phyloP scores from a whole-genome alignment of 2,888 invertebrate species.

The Rhagonycha lutea region DNA sequence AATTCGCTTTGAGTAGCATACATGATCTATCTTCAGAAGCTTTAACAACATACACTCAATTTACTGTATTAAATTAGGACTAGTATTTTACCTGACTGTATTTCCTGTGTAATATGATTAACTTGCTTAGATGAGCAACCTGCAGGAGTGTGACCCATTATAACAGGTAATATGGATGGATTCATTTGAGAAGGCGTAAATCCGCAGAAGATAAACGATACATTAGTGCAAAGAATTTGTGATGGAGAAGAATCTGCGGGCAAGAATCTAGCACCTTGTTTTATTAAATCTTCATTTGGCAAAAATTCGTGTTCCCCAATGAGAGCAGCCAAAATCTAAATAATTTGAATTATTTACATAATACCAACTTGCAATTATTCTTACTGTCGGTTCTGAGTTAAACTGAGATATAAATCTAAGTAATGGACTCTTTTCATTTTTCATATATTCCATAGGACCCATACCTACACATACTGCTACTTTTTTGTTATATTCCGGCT shows the following conservation, averaged over 20 bases:
- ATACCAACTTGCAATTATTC: background rate
- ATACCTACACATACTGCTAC: background rate
- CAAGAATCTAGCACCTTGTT: background rate
- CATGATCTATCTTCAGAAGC: no score
- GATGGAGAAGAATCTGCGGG: background rate
- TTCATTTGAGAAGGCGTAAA: background rate
- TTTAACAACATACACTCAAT: no score
- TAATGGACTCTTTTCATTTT: background rate
- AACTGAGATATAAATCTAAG: background rate
- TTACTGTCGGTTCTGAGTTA: background rate
- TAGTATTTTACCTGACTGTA: background rate
- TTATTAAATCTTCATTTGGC: background rate
- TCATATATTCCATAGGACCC: background rate
- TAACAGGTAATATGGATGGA: background rate
- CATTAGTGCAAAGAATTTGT: background rate
- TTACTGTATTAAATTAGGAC: background rate
- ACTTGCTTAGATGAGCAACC: background rate
- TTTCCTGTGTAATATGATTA: background rate
- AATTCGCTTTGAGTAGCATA: no score
- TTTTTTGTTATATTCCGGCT: background rate
- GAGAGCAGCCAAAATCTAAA: background rate
- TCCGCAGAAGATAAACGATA: background rate
- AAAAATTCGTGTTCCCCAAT: background rate
- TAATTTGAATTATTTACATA: background rate
- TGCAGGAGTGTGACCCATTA: background rate